phyloP scores from a whole-genome alignment of 2,797 vertebrate genomes.

The Siniperca scherzeri region DNA sequence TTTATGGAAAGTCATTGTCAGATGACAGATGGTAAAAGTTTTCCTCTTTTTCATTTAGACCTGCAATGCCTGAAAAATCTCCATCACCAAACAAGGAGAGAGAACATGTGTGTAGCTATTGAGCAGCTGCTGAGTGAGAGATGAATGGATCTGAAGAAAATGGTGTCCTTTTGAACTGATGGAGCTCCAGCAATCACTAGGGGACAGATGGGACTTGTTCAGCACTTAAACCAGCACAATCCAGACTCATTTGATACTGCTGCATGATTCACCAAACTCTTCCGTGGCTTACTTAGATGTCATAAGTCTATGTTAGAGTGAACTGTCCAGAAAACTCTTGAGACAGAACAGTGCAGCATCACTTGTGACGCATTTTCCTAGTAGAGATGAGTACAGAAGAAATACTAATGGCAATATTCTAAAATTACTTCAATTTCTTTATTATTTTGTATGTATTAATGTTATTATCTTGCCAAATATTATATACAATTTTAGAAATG shows the following conservation, averaged over 20 bases:
- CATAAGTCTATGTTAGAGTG: background rate
- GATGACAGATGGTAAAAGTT: background rate
- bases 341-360: background rate
- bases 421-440: background rate
- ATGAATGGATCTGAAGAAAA: constrained; percentile 40
- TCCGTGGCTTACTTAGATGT: constrained; percentile 21
- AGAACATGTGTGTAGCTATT: background rate
- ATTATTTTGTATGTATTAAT: background rate
- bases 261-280: constrained; percentile 22
- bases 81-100: background rate
- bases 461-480: background rate
- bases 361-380: background rate
- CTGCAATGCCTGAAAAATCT: background rate
- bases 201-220: constrained; percentile 29
- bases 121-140: constrained; percentile 1
- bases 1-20: background rate
- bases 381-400: background rate
- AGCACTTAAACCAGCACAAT: constrained; percentile 29
- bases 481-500: background rate
- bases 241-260: constrained; percentile 13
- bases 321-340: background rate
- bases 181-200: constrained; percentile 36
- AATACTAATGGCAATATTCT: background rate
- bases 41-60: too few relatives aligned
- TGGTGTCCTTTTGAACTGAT: constrained; percentile 40